Conservation (phyloP, 2,797 vertebrate genomes). For the Cottoperca gobio region DNA sequence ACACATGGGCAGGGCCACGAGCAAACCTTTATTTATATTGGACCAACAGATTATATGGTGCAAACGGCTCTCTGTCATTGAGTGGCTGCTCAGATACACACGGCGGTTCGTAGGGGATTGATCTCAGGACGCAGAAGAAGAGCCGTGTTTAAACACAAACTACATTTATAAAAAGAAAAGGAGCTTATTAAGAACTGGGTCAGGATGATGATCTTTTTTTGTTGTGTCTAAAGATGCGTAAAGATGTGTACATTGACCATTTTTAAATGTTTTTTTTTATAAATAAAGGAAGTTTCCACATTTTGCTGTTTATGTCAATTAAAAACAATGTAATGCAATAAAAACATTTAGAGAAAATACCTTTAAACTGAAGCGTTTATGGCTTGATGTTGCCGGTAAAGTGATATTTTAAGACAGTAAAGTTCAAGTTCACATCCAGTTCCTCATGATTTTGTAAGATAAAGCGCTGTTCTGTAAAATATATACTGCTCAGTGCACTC, state of each 20-base stretch:
- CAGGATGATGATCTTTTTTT: too few relatives aligned
- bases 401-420: not conserved
- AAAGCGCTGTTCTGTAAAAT: not conserved
- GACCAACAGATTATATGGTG: constrained; percentile 38
- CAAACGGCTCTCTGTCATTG: constrained; percentile 42
- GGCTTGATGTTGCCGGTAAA: not conserved
- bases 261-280: too few relatives aligned
- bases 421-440: not conserved
- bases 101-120: not conserved
- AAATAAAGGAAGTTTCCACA: too few relatives aligned
- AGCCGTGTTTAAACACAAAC: not conserved
- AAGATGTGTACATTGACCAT: not conserved
- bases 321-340: not conserved
- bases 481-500: not conserved
- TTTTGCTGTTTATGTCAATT: not conserved
- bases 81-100: constrained; percentile 28
- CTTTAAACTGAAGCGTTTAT: not conserved
- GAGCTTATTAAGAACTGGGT: not conserved
- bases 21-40: constrained; percentile 64
- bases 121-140: constrained; percentile 13
- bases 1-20: constrained; percentile 57
- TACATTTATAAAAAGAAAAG: not conserved
- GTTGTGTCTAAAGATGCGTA: too few relatives aligned
- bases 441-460: not conserved
- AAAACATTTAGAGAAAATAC: not conserved